Conservation (phyloP, 2,113 vertebrate genomes). For the Aegithalos caudatus region DNA sequence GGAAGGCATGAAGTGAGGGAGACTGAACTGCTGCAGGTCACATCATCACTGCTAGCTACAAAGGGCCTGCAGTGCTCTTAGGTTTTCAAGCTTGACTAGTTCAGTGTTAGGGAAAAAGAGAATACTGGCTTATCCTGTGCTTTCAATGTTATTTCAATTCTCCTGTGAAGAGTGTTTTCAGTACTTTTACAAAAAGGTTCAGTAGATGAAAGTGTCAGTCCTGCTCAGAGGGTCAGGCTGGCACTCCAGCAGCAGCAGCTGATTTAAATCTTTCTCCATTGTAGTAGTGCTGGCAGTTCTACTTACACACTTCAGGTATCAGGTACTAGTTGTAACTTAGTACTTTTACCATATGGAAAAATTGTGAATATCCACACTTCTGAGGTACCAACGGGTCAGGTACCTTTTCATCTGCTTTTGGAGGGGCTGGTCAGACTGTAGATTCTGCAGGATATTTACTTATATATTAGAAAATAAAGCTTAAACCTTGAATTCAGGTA, state of each 20-base stretch:
- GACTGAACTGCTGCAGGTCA: not conserved
- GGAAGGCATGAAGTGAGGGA: not conserved
- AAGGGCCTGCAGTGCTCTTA: not conserved
- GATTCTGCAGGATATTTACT: not conserved
- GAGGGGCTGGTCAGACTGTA: not conserved
- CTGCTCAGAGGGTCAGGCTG: not conserved
- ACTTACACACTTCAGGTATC: not conserved
- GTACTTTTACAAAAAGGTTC: not conserved
- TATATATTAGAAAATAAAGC: not conserved
- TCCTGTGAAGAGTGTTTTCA: not conserved
- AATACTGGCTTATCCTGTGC: not conserved
- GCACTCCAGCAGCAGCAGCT: not conserved
- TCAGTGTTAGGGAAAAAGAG: not conserved
- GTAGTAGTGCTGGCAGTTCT: not conserved
- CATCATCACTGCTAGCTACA: not conserved
- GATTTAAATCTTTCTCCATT: not conserved
- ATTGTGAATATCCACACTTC: not conserved
- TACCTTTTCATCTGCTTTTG: not conserved
- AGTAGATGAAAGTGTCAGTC: not conserved
- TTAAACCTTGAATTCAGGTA: conserved; percentile 29
- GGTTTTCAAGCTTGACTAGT: not conserved
- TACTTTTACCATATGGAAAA: not conserved
- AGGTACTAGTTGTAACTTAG: conserved; percentile 1
- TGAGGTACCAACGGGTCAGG: not conserved
- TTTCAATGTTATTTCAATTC: not conserved